Percentiles rank a stretch among this genome's conserved stretches.
phyloP scores from a whole-genome alignment of 2,113 vertebrate species.

The Heterocephalus glaber region DNA sequence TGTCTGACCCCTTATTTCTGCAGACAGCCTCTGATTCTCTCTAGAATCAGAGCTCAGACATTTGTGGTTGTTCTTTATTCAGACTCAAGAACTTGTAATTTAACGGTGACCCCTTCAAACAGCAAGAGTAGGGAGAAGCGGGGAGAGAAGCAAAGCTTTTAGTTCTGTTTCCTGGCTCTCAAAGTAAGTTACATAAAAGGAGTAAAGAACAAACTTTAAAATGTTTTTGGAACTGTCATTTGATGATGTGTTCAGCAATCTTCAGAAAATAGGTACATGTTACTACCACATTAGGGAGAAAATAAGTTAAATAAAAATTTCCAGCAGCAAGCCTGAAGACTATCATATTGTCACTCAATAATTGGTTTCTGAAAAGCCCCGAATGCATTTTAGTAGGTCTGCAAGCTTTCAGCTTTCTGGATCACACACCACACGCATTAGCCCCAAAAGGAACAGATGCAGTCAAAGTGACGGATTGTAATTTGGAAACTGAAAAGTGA shows the following conservation, averaged over 20 bases:
- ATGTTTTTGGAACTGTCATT: constrained; percentile 59
- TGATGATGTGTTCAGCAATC: constrained; percentile 66
- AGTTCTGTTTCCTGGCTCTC: constrained; percentile 14
- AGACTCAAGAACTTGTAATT: constrained; percentile 65
- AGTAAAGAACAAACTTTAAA: constrained; percentile 65
- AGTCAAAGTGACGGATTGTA: constrained; percentile 69
- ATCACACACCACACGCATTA: background rate
- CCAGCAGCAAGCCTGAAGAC: constrained; percentile 61
- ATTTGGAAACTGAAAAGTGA: constrained; percentile 63
- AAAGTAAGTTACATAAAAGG: constrained; percentile 57
- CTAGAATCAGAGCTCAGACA: constrained; percentile 65
- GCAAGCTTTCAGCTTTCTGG: constrained; percentile 53
- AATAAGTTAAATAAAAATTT: constrained; percentile 75
- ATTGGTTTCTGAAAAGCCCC: constrained; percentile 35
- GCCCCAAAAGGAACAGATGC: constrained; percentile 48
- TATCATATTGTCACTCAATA: constrained; percentile 64
- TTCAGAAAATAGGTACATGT: constrained; percentile 73
- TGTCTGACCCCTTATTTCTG: constrained; percentile 14
- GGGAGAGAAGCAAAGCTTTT: background rate
- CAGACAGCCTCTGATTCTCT: constrained; percentile 61
- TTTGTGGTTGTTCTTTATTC: constrained; percentile 66
- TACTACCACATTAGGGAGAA: constrained; percentile 65
- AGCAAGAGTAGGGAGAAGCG: background rate
- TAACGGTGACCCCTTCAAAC: constrained; percentile 55
- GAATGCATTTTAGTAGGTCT: constrained; percentile 56